Percentiles rank a stretch among this genome's conserved stretches.
phyloP scores from a whole-genome alignment of 2,888 invertebrate genomes.

The Clitarchus hookeri region DNA sequence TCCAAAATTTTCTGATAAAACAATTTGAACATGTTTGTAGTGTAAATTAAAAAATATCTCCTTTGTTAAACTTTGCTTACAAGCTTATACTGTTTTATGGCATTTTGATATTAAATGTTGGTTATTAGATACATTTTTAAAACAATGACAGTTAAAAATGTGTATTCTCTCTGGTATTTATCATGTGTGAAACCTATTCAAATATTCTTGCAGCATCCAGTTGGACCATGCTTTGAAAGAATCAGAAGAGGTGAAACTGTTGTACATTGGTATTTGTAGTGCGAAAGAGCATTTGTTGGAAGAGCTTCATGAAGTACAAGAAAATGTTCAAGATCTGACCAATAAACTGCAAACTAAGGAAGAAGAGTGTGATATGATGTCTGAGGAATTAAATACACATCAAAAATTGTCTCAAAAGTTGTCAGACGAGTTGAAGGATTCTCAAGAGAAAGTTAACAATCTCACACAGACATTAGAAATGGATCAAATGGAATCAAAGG shows the following conservation, averaged over 20 bases:
- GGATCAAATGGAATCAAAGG: background rate
- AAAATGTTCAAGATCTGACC: background rate
- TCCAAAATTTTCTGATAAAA: too few species aligned
- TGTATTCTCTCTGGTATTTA: background rate
- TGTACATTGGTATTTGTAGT: background rate
- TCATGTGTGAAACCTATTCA: background rate
- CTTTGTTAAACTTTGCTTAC: too few species aligned
- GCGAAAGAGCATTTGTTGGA: background rate
- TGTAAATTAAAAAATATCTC: too few species aligned
- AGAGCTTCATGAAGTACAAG: background rate
- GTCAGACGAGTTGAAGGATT: background rate
- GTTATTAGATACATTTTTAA: too few species aligned
- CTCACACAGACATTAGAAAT: background rate
- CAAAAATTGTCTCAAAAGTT: background rate
- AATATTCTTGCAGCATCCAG: conserved; percentile 3
- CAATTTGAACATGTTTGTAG: too few species aligned
- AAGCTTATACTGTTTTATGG: too few species aligned
- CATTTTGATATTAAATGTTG: too few species aligned
- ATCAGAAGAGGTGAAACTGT: background rate
- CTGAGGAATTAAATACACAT: background rate
- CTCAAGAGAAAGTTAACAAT: background rate
- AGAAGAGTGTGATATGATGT: background rate
- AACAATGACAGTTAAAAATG: too few species aligned
- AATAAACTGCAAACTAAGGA: background rate
- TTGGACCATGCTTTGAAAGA: background rate